Conservation (phyloP, 2,888 invertebrate species). For the Torymus aiolomorphi region DNA sequence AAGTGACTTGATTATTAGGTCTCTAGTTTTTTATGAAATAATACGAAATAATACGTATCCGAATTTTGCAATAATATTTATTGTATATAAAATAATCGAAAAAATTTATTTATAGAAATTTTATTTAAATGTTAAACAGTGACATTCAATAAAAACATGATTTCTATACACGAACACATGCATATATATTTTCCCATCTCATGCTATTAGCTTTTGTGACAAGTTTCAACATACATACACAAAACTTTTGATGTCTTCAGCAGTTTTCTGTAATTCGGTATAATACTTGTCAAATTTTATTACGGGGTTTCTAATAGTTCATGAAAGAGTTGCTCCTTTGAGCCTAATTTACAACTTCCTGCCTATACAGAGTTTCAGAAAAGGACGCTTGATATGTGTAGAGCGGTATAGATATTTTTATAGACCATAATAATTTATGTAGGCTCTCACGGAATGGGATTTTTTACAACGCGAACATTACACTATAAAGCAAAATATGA, state of each 20-base stretch:
- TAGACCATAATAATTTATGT: conserved; percentile 49
- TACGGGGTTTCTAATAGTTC: conserved; percentile 39
- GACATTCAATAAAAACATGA: too few species aligned
- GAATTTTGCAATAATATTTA: too few species aligned
- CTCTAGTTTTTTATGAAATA: too few species aligned
- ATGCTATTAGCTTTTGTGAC: too few species aligned
- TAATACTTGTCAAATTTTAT: conserved; percentile 25
- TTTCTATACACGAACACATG: too few species aligned
- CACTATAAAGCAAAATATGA: conserved; percentile 36
- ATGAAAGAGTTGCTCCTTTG: conserved; percentile 32
- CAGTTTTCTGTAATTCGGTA: background rate
- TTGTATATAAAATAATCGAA: too few species aligned
- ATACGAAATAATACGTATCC: too few species aligned
- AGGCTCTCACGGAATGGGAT: conserved; percentile 19
- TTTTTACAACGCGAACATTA: conserved; percentile 26
- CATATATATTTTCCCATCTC: too few species aligned
- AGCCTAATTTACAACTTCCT: conserved; percentile 46
- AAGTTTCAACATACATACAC: too few species aligned
- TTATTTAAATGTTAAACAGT: too few species aligned
- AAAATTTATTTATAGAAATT: too few species aligned
- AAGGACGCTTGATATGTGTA: conserved; percentile 13
- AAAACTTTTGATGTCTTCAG: background rate
- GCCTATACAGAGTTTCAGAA: conserved; percentile 18
- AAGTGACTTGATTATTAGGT: too few species aligned
- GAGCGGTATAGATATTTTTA: conserved; percentile 38